phyloP scores from a whole-genome alignment of 1,140 invertebrate species.

The Anoplophora glabripennis region DNA sequence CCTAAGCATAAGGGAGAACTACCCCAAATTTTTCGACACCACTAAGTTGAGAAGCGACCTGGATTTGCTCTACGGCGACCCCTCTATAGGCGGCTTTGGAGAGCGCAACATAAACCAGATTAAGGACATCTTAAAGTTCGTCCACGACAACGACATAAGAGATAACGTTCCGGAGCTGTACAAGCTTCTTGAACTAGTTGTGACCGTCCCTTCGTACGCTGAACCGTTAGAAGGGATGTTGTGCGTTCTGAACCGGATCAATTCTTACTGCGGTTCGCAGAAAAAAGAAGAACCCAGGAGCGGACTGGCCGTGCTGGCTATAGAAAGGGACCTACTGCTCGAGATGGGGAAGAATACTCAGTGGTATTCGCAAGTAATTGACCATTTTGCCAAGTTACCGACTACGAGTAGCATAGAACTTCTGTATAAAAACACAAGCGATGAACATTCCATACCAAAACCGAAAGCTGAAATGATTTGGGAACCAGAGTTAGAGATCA shows the following conservation, averaged over 20 bases:
- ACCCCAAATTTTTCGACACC: not conserved
- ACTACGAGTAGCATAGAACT: constrained; percentile 10
- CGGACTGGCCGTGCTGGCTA: constrained; percentile 1
- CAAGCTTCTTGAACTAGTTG: constrained; percentile 1
- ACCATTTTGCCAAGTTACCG: constrained; percentile 1
- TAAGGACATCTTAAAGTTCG: constrained; percentile 1
- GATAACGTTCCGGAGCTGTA: not conserved
- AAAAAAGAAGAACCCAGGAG: constrained; percentile 10
- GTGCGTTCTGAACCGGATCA: not conserved
- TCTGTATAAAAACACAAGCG: not conserved
- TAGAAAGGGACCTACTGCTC: not conserved
- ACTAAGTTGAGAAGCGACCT: not conserved
- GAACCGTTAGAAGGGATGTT: not conserved
- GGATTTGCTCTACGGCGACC: constrained; percentile 2
- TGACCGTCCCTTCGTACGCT: not conserved
- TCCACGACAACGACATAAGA: not conserved
- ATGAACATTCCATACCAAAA: not conserved
- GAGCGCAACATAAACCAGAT: not conserved
- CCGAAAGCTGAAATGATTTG: not conserved
- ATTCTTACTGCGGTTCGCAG: not conserved
- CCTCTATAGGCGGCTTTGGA: not conserved
- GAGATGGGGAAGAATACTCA: not conserved
- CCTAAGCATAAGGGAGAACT: not conserved
- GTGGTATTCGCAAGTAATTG: constrained; percentile 6
- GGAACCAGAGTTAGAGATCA: constrained; percentile 1